Conservation (phyloP, 2,888 invertebrate species). For the Drosophila melanosoma region DNA sequence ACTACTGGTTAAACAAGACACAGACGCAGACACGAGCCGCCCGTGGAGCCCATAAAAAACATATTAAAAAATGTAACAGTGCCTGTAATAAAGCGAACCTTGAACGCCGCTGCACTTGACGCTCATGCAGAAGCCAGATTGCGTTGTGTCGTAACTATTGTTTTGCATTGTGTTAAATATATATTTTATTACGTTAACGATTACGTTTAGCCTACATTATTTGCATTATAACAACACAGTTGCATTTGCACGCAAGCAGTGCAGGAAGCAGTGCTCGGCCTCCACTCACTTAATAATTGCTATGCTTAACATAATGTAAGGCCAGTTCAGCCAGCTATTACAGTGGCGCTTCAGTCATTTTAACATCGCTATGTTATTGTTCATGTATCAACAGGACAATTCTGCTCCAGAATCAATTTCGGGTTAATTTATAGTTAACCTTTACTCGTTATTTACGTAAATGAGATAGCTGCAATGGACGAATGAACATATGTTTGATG, state of each 20-base stretch:
- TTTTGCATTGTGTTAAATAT: constrained; percentile 1
- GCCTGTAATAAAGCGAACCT: constrained; percentile 24
- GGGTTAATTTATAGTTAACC: not conserved
- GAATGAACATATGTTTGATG: not conserved
- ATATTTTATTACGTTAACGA: constrained; percentile 7
- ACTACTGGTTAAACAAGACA: constrained; percentile 34
- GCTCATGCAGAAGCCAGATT: constrained; percentile 7
- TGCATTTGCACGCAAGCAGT: constrained; percentile 3
- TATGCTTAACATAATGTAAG: not conserved
- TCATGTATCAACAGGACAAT: not conserved
- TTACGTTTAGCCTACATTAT: not conserved
- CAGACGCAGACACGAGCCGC: constrained; percentile 18
- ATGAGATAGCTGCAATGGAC: not conserved
- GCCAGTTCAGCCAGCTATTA: not conserved
- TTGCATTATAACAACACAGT: not conserved
- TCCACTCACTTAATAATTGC: not conserved
- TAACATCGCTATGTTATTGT: not conserved
- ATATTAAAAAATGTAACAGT: constrained; percentile 26
- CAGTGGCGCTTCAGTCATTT: not conserved
- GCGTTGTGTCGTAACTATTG: constrained; percentile 15
- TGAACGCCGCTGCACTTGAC: constrained; percentile 30
- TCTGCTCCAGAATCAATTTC: not conserved
- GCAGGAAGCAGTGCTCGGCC: not conserved
- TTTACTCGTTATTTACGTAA: not conserved
- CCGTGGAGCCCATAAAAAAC: constrained; percentile 27